These are phyloP conservation scores for Lepilemur ruficaudatus DNA, from an alignment of 2,797 vertebrate species.

Conservation along the genomic window DNA sequence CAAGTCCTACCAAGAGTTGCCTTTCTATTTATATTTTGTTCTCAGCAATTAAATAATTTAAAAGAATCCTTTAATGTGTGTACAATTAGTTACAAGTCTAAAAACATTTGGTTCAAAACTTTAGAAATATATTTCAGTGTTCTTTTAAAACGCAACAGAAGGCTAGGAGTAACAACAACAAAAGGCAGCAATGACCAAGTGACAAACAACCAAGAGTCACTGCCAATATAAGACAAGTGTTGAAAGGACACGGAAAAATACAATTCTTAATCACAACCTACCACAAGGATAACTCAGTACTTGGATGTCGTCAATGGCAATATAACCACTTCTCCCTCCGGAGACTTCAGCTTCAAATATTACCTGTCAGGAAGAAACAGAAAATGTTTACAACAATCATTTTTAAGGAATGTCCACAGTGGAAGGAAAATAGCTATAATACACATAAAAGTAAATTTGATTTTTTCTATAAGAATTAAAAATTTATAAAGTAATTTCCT, in stretches of 20 bases:
- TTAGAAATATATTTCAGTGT: conserved; percentile 15
- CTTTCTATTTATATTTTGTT: neutral
- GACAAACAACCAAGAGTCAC: conserved; percentile 73
- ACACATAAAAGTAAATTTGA: conserved; percentile 68
- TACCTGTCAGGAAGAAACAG: conserved; percentile 89
- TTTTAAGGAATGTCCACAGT: conserved; percentile 72
- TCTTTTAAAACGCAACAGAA: conserved; percentile 70
- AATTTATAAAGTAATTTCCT: conserved; percentile 41
- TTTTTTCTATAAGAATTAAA: conserved; percentile 67
- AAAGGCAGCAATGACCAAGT: conserved; percentile 57
- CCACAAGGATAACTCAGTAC: conserved; percentile 99
- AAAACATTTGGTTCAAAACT: neutral
- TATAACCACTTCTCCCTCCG: conserved; percentile 94
- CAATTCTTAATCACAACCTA: conserved; percentile 89
- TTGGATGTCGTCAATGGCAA: conserved; percentile 99
- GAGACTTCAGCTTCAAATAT: conserved; percentile 98
- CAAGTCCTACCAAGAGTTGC: neutral
- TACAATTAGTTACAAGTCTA: neutral
- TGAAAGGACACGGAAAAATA: conserved; percentile 81
- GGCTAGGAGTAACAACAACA: conserved; percentile 18
- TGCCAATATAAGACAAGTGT: conserved; percentile 70
- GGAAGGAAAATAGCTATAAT: conserved; percentile 1
- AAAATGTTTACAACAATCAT: conserved; percentile 80
- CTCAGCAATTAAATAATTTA: neutral
- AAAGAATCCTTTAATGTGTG: neutral